Evolutionary conservation across 2,797 vertebrate genomes (phyloP).

Genomic region (Sebastes oblongus): DNA sequence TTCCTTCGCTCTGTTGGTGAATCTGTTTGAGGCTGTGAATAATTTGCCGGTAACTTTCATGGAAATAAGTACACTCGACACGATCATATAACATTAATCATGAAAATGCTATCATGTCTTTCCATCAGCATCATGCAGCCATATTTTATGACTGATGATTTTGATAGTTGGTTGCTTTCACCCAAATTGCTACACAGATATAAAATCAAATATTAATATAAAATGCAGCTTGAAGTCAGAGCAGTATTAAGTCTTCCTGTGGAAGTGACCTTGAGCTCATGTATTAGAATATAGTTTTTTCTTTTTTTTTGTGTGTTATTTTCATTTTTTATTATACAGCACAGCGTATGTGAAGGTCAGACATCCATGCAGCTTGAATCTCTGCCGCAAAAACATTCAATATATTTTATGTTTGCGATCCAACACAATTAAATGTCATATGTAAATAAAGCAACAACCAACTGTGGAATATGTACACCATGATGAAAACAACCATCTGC

Average conservation of each 20-base stretch:
- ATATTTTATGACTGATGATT: conserved; percentile 50
- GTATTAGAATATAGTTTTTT: conserved; percentile 15
- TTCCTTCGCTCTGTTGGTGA: conserved; percentile 62
- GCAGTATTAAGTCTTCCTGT: conserved; percentile 6
- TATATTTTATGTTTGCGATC: not conserved
- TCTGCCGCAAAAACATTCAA: conserved; percentile 6
- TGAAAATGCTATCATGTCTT: conserved; percentile 42
- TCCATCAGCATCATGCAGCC: conserved; percentile 29
- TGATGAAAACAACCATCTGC: conserved; percentile 55
- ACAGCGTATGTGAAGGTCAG: conserved; percentile 11
- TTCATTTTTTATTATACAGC: conserved; percentile 4
- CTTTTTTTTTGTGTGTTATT: conserved; percentile 11
- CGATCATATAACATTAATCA: conserved; percentile 69
- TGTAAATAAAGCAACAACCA: conserved; percentile 37
- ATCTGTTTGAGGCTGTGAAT: conserved; percentile 75
- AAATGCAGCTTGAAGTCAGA: conserved; percentile 42
- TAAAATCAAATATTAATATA: conserved; percentile 46
- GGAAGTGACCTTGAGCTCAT: conserved; percentile 54
- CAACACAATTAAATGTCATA: conserved; percentile 35
- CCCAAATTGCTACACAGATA: conserved; percentile 30
- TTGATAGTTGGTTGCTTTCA: conserved; percentile 38
- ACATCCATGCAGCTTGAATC: conserved; percentile 17
- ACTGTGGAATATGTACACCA: conserved; percentile 8
- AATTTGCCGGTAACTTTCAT: conserved; percentile 68
- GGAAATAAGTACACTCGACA: conserved; percentile 58